A percentile compares a stretch with the other conserved stretches of the same genome.
Evolutionary conservation across 2,888 invertebrate genomes (phyloP).

Genomic region (Macaria notata): DNA sequence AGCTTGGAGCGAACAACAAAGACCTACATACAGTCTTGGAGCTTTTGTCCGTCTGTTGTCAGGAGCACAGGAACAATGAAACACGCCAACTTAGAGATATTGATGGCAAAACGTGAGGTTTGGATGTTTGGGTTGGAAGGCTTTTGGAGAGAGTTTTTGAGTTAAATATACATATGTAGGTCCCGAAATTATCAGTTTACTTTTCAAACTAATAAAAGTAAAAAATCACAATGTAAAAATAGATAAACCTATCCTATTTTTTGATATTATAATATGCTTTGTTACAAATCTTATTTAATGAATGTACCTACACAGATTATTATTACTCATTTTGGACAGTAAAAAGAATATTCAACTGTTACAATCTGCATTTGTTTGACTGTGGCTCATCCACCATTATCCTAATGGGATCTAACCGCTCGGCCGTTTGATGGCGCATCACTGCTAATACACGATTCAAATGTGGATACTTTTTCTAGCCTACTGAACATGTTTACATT

Average conservation of each 20-base stretch:
- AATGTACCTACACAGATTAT: too few relatives aligned
- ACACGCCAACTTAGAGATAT: neutral
- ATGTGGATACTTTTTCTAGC: conserved; percentile 16
- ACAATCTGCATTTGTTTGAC: conserved; percentile 8
- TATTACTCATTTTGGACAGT: too few relatives aligned
- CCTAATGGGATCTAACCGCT: conserved; percentile 69
- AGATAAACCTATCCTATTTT: too few relatives aligned
- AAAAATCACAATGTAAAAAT: too few relatives aligned
- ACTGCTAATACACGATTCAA: conserved; percentile 24
- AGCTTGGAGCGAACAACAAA: conserved; percentile 8
- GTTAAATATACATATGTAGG: too few relatives aligned
- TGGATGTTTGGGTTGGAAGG: neutral
- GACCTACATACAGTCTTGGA: neutral
- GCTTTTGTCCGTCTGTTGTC: conserved; percentile 7
- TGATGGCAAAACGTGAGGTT: neutral
- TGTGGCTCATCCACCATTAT: conserved; percentile 55
- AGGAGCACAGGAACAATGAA: conserved; percentile 1
- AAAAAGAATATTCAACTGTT: too few relatives aligned
- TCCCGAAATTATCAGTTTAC: too few relatives aligned
- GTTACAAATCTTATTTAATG: too few relatives aligned
- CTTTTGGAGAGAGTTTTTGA: too few relatives aligned
- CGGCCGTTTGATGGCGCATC: conserved; percentile 48
- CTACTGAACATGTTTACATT: conserved; percentile 8
- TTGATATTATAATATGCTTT: too few relatives aligned
- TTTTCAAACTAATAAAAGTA: too few relatives aligned